Percentiles rank a stretch among this genome's conserved stretches.
These are phyloP conservation scores for Coreius guichenoti DNA, from an alignment of 2,797 vertebrate genomes.

Conservation along the genomic window DNA sequence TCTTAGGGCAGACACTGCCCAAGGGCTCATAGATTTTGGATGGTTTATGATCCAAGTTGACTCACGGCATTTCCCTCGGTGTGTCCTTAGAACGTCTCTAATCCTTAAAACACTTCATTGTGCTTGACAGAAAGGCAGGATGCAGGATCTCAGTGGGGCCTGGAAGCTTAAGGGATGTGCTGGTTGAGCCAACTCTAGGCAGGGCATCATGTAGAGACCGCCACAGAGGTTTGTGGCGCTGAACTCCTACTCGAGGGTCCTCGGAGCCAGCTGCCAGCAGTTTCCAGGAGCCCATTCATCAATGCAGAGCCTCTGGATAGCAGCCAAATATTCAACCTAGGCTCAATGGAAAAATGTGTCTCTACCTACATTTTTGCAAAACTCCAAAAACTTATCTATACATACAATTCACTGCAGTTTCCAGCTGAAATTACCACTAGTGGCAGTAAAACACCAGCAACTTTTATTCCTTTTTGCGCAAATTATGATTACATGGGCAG, in stretches of 20 bases:
- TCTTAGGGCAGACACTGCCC: conserved; percentile 40
- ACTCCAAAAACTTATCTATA: neutral
- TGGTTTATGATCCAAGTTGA: conserved; percentile 43
- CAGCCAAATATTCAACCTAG: conserved; percentile 47
- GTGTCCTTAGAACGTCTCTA: conserved; percentile 26
- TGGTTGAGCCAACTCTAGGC: conserved; percentile 38
- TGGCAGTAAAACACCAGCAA: neutral
- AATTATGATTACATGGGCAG: neutral
- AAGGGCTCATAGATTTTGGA: conserved; percentile 51
- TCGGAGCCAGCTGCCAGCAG: conserved; percentile 51
- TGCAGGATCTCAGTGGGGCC: conserved; percentile 31
- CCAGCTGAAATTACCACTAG: neutral
- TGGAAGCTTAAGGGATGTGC: conserved; percentile 45
- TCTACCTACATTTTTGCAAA: neutral
- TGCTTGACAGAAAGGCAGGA: conserved; percentile 43
- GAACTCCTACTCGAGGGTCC: conserved; percentile 39
- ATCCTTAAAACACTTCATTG: conserved; percentile 45
- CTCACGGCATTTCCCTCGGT: conserved; percentile 40
- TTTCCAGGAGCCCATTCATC: conserved; percentile 56
- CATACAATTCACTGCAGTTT: neutral
- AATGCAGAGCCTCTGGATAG: conserved; percentile 47
- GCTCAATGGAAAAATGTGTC: conserved; percentile 10
- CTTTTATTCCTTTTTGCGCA: neutral
- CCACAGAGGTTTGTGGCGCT: conserved; percentile 32
- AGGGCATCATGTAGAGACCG: conserved; percentile 39